Evolutionary conservation across 2,113 vertebrate species (phyloP).

Genomic region (Cyanoramphus novaezelandiae): DNA sequence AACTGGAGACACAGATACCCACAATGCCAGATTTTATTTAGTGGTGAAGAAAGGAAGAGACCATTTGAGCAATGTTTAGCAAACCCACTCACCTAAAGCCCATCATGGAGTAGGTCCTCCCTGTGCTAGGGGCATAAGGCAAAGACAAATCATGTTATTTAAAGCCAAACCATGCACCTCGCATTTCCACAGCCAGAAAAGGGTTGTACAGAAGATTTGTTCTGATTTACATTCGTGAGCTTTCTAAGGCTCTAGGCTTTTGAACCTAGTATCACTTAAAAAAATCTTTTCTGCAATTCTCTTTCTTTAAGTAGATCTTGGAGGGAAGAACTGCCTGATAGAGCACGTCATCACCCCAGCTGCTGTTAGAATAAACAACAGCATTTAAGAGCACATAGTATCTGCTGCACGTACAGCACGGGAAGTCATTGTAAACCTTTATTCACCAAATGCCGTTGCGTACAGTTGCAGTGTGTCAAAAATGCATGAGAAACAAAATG

Average conservation of each 20-base stretch:
- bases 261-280: background rate
- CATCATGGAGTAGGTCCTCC: background rate
- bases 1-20: background rate
- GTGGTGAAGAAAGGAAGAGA: background rate
- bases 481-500: background rate
- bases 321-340: background rate
- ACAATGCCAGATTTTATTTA: background rate
- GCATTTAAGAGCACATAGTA: background rate
- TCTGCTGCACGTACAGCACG: background rate
- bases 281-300: background rate
- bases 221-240: background rate
- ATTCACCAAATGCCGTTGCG: background rate
- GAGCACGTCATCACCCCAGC: background rate
- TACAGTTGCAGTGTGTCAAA: background rate
- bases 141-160: background rate
- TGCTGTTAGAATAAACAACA: background rate
- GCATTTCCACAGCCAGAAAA: background rate
- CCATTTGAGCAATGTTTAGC: background rate
- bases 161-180: background rate
- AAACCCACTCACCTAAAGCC: background rate
- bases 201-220: background rate
- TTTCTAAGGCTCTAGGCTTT: background rate
- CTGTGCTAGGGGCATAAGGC: background rate
- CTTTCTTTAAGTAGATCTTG: background rate
- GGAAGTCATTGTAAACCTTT: background rate